Conservation (phyloP, 2,797 vertebrate genomes). For the Siniperca scherzeri region DNA sequence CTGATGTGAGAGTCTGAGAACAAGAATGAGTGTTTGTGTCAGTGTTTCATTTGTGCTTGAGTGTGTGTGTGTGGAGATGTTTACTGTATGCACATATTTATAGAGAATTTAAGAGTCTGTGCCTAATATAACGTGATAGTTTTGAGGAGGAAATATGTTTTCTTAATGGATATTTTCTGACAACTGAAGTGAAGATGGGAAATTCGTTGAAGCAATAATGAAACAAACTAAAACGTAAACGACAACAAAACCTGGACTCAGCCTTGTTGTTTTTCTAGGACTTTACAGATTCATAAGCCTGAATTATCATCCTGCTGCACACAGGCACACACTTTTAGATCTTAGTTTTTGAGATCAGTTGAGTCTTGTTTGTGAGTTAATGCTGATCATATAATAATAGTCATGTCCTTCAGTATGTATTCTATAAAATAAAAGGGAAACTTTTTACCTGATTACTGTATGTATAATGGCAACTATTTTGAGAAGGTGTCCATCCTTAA, state of each 20-base stretch:
- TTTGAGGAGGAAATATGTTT: constrained; percentile 61
- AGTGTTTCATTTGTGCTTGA: constrained; percentile 44
- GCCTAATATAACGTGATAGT: constrained; percentile 67
- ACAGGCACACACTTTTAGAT: constrained; percentile 33
- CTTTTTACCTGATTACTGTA: constrained; percentile 43
- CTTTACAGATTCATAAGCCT: constrained; percentile 32
- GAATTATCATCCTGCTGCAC: constrained; percentile 29
- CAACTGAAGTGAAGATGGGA: constrained; percentile 43
- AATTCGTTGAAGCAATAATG: constrained; percentile 83
- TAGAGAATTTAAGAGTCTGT: constrained; percentile 67
- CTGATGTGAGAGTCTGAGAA: constrained; percentile 46
- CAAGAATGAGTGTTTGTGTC: constrained; percentile 49
- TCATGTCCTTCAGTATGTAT: constrained; percentile 60
- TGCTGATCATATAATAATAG: constrained; percentile 59
- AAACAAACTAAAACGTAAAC: constrained; percentile 74
- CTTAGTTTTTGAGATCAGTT: constrained; percentile 43
- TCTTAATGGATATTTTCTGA: constrained; percentile 72
- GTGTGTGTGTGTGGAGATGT: constrained; percentile 38
- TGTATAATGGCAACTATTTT: constrained; percentile 49
- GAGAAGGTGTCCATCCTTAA: constrained; percentile 4
- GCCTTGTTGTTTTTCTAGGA: constrained; percentile 58
- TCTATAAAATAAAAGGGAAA: constrained; percentile 65
- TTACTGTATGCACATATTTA: constrained; percentile 56
- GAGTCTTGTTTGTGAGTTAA: constrained; percentile 58
- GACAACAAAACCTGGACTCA: constrained; percentile 50